These are phyloP conservation scores for Apostichopus japonicus DNA, from an alignment of 35 echinoderm and acorn worm genomes.

Conservation along the genomic window DNA sequence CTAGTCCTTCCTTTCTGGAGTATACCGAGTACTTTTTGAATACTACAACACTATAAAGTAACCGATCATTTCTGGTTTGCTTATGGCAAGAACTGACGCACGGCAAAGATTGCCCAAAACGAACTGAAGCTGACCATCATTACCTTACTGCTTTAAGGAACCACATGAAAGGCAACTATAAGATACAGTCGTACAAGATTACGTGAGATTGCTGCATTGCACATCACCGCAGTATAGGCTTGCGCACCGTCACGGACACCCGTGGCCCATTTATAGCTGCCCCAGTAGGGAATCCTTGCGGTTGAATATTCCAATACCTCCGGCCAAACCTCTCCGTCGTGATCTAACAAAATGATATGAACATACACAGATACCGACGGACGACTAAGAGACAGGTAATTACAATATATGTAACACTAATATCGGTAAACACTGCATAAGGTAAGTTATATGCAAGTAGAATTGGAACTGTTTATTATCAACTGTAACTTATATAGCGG, in stretches of 20 bases:
- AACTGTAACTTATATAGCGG: constrained; percentile 38
- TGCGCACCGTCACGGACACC: background rate
- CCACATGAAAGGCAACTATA: constrained; percentile 17
- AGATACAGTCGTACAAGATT: background rate
- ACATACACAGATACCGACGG: background rate
- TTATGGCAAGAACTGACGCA: no score
- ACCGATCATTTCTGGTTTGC: no score
- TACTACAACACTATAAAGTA: no score
- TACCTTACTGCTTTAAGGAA: background rate
- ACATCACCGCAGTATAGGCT: background rate
- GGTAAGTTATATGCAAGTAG: background rate
- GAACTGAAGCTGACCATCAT: background rate
- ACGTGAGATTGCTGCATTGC: background rate
- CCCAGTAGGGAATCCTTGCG: constrained; percentile 30
- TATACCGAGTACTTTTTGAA: no score
- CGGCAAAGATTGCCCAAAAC: background rate
- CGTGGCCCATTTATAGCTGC: constrained; percentile 5
- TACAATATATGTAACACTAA: no score
- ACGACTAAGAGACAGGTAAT: no score
- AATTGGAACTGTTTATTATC: constrained; percentile 17
- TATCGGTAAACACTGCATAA: no score
- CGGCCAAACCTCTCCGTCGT: background rate
- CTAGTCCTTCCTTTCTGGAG: no score
- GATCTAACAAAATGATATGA: background rate
- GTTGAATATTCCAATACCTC: background rate